Evolutionary conservation across 2,797 vertebrate genomes (phyloP).

Genomic region (Acanthurus leucopareius): DNA sequence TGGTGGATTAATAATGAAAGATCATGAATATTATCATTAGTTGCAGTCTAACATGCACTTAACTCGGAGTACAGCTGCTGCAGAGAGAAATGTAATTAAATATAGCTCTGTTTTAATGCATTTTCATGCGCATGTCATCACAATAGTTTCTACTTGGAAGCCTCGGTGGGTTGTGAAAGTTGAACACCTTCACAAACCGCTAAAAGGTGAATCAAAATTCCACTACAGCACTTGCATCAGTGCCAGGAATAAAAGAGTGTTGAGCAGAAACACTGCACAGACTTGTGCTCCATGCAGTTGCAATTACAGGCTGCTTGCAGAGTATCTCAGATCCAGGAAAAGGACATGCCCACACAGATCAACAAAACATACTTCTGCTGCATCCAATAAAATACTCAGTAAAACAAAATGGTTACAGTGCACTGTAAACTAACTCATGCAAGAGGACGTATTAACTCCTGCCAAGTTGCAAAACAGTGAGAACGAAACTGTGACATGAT

Average conservation of each 20-base stretch:
- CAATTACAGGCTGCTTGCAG: constrained; percentile 21
- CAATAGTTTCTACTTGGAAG: neutral
- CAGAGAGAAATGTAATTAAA: neutral
- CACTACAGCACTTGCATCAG: constrained; percentile 3
- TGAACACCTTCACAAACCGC: neutral
- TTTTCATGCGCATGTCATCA: neutral
- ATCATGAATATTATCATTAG: neutral
- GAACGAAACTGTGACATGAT: neutral
- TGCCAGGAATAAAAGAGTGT: constrained; percentile 11
- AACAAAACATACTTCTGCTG: constrained; percentile 3
- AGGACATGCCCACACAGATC: neutral
- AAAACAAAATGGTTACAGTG: constrained; percentile 2
- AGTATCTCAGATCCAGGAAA: constrained; percentile 6
- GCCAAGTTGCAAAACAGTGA: neutral
- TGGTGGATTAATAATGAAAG: neutral
- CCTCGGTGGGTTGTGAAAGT: neutral
- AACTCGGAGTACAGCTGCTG: neutral
- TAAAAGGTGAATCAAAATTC: neutral
- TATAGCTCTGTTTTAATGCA: neutral
- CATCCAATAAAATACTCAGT: constrained; percentile 8
- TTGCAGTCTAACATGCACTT: neutral
- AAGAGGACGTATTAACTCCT: neutral
- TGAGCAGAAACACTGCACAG: constrained; percentile 10
- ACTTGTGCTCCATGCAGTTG: constrained; percentile 17
- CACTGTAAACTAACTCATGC: neutral